A percentile compares a stretch with the other conserved stretches of the same genome.
Evolutionary conservation across 1,140 invertebrate genomes (phyloP).

Genomic region (Cyclargus thomasi): DNA sequence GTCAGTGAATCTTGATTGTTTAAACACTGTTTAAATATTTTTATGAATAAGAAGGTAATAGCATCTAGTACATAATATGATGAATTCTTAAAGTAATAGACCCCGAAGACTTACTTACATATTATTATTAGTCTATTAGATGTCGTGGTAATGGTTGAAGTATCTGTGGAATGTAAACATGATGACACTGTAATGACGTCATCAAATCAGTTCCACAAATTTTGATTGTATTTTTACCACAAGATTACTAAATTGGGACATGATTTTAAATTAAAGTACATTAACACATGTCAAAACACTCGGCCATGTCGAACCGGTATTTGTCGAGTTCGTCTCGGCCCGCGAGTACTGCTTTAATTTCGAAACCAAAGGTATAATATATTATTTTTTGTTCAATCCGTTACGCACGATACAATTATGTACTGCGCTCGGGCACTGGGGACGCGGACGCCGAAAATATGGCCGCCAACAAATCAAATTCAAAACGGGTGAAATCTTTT

Average conservation of each 20-base stretch:
- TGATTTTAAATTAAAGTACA: conserved; percentile 1
- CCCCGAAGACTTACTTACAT: too few relatives aligned
- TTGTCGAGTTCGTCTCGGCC: conserved; percentile 10
- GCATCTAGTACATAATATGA: too few relatives aligned
- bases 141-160: too few relatives aligned
- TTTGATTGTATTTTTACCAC: neutral
- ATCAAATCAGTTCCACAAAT: too few relatives aligned
- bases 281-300: conserved; percentile 14
- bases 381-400: conserved; percentile 3
- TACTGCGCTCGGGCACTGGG: conserved; percentile 30
- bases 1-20: too few relatives aligned
- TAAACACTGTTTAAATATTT: too few relatives aligned
- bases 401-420: conserved; percentile 13
- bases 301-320: conserved; percentile 7
- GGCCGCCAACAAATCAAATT: conserved; percentile 54
- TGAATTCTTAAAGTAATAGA: too few relatives aligned
- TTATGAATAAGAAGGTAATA: too few relatives aligned
- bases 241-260: conserved; percentile 1
- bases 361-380: conserved; percentile 2
- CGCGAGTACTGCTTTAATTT: conserved; percentile 3
- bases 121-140: too few relatives aligned
- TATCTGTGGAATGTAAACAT: neutral
- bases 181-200: neutral
- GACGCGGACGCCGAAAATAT: conserved; percentile 40
- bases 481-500: conserved; percentile 58